Evolutionary conservation across 2,797 vertebrate species (phyloP).

Genomic region (Danio kyathit): DNA sequence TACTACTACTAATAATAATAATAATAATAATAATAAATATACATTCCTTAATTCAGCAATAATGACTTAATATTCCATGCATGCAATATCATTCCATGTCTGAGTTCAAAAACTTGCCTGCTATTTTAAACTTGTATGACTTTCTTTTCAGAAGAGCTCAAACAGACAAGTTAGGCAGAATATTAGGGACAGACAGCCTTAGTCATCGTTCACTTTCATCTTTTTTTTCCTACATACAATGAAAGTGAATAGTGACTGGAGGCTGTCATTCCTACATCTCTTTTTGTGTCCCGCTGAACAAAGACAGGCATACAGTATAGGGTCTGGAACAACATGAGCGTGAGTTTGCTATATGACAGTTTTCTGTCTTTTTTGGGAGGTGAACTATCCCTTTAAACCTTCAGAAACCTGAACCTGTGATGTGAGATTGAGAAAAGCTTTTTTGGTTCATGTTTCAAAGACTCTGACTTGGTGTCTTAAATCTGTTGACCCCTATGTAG

Average conservation of each 20-base stretch:
- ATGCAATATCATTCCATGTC: too few relatives aligned
- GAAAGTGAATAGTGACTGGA: background rate
- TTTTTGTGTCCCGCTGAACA: slow-evolving; percentile 12
- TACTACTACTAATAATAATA: too few relatives aligned
- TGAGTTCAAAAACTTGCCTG: too few relatives aligned
- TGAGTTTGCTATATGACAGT: background rate
- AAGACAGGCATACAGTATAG: background rate
- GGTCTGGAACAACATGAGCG: background rate
- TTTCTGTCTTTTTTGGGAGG: background rate
- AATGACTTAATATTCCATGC: too few relatives aligned
- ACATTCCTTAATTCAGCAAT: too few relatives aligned
- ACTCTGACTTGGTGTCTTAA: slow-evolving; percentile 21
- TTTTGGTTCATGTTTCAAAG: slow-evolving; percentile 17
- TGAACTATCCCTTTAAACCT: slow-evolving; percentile 1
- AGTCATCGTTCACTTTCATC: background rate
- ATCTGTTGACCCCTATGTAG: background rate
- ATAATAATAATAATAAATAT: too few relatives aligned
- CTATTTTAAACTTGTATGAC: background rate
- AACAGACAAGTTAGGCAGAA: background rate
- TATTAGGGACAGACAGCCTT: slow-evolving; percentile 15
- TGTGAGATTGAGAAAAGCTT: slow-evolving; percentile 5
- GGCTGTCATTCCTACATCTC: slow-evolving; percentile 6
- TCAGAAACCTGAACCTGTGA: background rate
- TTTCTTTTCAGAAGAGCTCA: background rate
- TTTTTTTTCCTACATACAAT: background rate